Conservation (phyloP, 2,113 vertebrate species). For the Peromyscus leucopus region DNA sequence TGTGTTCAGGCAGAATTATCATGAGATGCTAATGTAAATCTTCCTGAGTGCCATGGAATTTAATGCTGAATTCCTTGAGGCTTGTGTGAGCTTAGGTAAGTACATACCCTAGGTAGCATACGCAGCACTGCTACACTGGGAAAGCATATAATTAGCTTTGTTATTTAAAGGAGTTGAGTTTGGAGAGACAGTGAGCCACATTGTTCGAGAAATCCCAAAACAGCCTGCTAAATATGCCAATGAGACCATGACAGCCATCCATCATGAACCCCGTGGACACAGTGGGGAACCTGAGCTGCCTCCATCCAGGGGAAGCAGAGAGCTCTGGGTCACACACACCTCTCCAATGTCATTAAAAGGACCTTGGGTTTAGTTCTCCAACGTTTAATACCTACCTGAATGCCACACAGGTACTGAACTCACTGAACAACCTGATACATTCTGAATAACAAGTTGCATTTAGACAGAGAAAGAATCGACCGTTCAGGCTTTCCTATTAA, state of each 20-base stretch:
- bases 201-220: background rate
- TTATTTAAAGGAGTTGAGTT: slow-evolving; percentile 30
- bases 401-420: slow-evolving; percentile 23
- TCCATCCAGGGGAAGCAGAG: background rate
- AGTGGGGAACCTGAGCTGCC: background rate
- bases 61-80: background rate
- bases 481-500: background rate
- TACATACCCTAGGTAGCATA: background rate
- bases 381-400: slow-evolving; percentile 8
- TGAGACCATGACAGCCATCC: background rate
- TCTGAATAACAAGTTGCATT: slow-evolving; percentile 63
- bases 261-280: background rate
- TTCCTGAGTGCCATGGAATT: background rate
- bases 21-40: background rate
- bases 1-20: background rate
- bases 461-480: slow-evolving; percentile 42
- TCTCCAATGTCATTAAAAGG: slow-evolving; percentile 35
- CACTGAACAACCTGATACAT: background rate
- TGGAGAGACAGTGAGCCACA: background rate
- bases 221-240: slow-evolving; percentile 10
- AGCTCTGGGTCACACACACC: background rate
- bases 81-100: background rate
- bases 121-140: background rate
- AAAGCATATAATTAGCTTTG: slow-evolving; percentile 12
- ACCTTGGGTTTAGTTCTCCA: slow-evolving; percentile 45